Percentiles rank a stretch among this genome's conserved stretches.
Conservation (phyloP, 1,140 invertebrate species). For the Plectus sambesii region DNA sequence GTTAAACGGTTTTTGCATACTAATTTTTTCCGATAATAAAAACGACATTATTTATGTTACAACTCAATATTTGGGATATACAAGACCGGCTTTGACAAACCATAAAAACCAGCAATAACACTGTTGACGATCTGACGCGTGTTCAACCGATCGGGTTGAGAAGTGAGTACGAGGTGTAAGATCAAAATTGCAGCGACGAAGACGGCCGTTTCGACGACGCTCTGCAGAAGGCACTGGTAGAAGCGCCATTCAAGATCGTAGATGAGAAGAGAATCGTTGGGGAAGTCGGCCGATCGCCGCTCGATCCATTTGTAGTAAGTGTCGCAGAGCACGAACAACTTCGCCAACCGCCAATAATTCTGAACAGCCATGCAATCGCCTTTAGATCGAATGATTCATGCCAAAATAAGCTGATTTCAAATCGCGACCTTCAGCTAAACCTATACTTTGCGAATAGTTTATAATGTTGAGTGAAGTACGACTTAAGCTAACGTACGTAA, state of each 20-base stretch:
- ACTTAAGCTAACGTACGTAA: too few species aligned
- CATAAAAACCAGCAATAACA: conserved; percentile 36
- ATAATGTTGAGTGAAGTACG: too few species aligned
- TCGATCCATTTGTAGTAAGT: conserved; percentile 42
- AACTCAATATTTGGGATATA: too few species aligned
- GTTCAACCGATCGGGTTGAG: background rate
- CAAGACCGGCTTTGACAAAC: too few species aligned
- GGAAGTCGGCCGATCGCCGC: conserved; percentile 2
- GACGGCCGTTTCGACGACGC: conserved; percentile 21
- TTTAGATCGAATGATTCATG: too few species aligned
- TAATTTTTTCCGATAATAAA: too few species aligned
- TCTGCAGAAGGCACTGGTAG: conserved; percentile 35
- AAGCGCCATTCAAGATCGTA: conserved; percentile 42
- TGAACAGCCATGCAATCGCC: too few species aligned
- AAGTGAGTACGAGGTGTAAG: conserved; percentile 8
- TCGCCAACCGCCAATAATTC: conserved; percentile 27
- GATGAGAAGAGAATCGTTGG: conserved; percentile 8
- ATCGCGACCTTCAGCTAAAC: too few species aligned
- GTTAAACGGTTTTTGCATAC: too few species aligned
- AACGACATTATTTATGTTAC: too few species aligned
- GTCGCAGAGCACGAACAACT: conserved; percentile 36
- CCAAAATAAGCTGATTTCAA: too few species aligned
- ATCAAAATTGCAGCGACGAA: conserved; percentile 11
- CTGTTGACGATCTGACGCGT: conserved; percentile 8
- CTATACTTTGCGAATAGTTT: too few species aligned